Evolutionary conservation across 2,888 invertebrate genomes (phyloP), one percentile per base, ranked within the genome.

Genomic region (Lissocephala sabroskyi): DNA sequence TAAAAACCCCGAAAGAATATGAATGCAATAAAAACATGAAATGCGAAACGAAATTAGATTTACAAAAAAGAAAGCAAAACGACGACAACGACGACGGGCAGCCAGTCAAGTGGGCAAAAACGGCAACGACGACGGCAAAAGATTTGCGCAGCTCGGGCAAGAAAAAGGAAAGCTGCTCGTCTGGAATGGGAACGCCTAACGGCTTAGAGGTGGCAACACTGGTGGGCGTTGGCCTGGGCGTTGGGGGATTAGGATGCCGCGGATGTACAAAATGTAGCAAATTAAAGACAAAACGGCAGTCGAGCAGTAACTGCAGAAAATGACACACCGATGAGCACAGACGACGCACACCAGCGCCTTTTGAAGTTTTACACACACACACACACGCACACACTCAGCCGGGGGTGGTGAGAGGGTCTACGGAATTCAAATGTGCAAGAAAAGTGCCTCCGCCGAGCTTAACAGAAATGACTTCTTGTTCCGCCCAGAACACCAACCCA

Each of bases 381-480:
- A 36, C 7, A 39, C 47, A 41, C 6, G 35, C 41, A 18, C 3
- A 28, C 41, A 51, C 33, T 14, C 17, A 41, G 7, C 11, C 14
- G 35, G 14, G 16, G 9, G 35, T 17, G 10, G 4, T 4, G 32
- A 11, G 3, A 32, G 3, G 32, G 3, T 11, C 3, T 11, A 32
- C 23, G 13, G 23, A 32, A 32, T 30, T 45, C 11, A 47, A 49
- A 52, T 49, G 59, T 56, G 54, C 48, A 49, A 43, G 49, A 49
- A 56, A 68, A 68, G 51, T 67, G 77, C 66, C 52, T 60, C 53
- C 46, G 49, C 49, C 49, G 57, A 42, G 70, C 77, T 64, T 60
- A 68, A 67, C 65, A 74, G 77, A 67, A 77, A 67, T 74, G 62
- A 68, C 77, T 67, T 67, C 77, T 73, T 56, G 58, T 67, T 67